Conservation (phyloP, 2,888 invertebrate species). For the Rhagonycha fulva region DNA sequence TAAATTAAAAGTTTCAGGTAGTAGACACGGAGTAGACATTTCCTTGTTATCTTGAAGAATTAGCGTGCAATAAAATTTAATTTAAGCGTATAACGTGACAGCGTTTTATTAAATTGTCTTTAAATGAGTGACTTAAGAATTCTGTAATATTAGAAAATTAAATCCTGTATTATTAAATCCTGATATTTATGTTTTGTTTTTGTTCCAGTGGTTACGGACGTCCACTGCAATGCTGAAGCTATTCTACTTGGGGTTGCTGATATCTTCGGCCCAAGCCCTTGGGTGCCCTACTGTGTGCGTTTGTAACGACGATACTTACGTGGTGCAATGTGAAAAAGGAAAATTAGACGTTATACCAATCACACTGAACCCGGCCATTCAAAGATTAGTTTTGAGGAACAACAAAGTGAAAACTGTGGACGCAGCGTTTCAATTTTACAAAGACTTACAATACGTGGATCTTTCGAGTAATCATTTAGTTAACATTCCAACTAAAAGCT, state of each 20-base stretch:
- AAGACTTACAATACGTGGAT: slow-evolving; percentile 83
- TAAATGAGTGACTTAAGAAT: not conserved
- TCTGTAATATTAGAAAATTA: not conserved
- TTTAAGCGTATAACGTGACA: not conserved
- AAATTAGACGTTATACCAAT: slow-evolving; percentile 89
- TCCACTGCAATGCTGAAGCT: slow-evolving; percentile 35
- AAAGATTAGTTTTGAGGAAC: slow-evolving; percentile 80
- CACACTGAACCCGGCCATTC: slow-evolving; percentile 88
- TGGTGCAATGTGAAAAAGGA: slow-evolving; percentile 84
- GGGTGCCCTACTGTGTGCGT: slow-evolving; percentile 86
- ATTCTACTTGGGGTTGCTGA: slow-evolving; percentile 37
- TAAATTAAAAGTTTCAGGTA: slow-evolving; percentile 2
- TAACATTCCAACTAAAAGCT: slow-evolving; percentile 78
- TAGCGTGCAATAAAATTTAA: not conserved
- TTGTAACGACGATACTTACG: slow-evolving; percentile 88
- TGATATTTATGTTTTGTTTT: slow-evolving; percentile 28
- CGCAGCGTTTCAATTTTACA: slow-evolving; percentile 87
- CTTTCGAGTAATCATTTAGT: slow-evolving; percentile 83
- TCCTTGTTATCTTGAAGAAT: slow-evolving; percentile 4
- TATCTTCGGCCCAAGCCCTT: slow-evolving; percentile 59
- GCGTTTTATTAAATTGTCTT: slow-evolving; percentile 1
- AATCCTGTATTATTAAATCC: not conserved
- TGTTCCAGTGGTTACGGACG: slow-evolving; percentile 45
- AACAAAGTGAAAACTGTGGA: slow-evolving; percentile 89
- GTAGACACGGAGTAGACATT: not conserved